Evolutionary conservation across 2,113 vertebrate genomes (phyloP).

Genomic region (Phylloscopus trochiloides): DNA sequence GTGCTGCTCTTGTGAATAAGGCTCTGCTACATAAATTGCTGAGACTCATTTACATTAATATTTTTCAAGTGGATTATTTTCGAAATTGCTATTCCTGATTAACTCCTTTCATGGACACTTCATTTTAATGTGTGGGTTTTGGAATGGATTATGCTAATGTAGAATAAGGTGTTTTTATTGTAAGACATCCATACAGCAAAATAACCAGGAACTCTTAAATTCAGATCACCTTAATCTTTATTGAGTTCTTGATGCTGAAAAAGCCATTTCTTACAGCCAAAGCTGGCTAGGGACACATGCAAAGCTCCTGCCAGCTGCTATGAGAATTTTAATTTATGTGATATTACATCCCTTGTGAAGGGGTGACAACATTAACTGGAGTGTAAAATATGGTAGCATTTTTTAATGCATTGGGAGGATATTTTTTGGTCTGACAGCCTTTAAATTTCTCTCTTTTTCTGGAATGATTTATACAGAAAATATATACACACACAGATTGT

Average conservation of each 20-base stretch:
- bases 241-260: background rate
- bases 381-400: background rate
- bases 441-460: background rate
- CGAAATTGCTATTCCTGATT: background rate
- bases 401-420: background rate
- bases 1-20: background rate
- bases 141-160: background rate
- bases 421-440: background rate
- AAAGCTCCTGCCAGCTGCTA: background rate
- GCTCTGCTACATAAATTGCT: background rate
- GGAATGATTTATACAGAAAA: background rate
- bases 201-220: background rate
- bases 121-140: background rate
- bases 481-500: too few relatives aligned
- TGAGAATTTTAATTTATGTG: background rate
- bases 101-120: background rate
- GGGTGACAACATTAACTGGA: background rate
- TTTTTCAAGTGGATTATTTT: background rate
- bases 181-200: background rate
- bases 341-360: background rate
- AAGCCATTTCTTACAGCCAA: background rate
- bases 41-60: accelerated
- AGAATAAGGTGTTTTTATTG: background rate
- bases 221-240: background rate
- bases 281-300: background rate